These are phyloP conservation scores for Drosophila aldrichi DNA, from an alignment of 2,888 invertebrate genomes.

Conservation along the genomic window DNA sequence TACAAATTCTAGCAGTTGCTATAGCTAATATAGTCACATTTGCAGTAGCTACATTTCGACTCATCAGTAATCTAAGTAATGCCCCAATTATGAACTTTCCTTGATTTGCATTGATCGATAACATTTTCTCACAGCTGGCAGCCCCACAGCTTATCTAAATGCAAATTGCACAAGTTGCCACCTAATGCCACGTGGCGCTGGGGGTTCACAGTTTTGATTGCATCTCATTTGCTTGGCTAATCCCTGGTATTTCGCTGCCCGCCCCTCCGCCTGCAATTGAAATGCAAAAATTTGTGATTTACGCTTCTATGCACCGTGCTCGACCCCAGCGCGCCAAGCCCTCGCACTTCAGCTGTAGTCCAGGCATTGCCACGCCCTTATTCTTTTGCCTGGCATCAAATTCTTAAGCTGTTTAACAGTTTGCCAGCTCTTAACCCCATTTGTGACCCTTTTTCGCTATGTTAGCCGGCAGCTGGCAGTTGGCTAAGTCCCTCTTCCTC, in stretches of 20 bases:
- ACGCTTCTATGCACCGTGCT: conserved; percentile 3
- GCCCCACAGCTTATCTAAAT: not conserved
- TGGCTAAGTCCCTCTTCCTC: conserved; percentile 1
- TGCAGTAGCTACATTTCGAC: accelerated
- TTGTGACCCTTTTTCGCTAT: conserved; percentile 36
- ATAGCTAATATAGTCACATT: not conserved
- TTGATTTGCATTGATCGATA: not conserved
- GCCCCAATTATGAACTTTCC: not conserved
- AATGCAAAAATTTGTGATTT: conserved; percentile 46
- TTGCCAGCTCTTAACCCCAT: conserved; percentile 59
- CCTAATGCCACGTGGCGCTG: not conserved
- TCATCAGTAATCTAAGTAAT: not conserved
- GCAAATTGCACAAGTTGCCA: not conserved
- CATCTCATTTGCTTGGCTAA: conserved; percentile 20
- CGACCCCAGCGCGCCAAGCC: not conserved
- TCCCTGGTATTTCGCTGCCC: conserved; percentile 4
- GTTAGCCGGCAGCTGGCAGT: conserved; percentile 20
- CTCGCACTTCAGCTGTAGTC: not conserved
- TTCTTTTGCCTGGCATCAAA: conserved; percentile 7
- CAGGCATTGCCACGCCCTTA: not conserved
- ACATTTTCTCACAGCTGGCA: not conserved
- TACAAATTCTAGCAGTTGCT: not conserved
- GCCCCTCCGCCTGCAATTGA: not conserved
- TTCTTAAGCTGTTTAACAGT: conserved; percentile 60
- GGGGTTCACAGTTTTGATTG: conserved; percentile 21